Conservation (phyloP, 2,113 vertebrate genomes). For the Engystomops pustulosus region DNA sequence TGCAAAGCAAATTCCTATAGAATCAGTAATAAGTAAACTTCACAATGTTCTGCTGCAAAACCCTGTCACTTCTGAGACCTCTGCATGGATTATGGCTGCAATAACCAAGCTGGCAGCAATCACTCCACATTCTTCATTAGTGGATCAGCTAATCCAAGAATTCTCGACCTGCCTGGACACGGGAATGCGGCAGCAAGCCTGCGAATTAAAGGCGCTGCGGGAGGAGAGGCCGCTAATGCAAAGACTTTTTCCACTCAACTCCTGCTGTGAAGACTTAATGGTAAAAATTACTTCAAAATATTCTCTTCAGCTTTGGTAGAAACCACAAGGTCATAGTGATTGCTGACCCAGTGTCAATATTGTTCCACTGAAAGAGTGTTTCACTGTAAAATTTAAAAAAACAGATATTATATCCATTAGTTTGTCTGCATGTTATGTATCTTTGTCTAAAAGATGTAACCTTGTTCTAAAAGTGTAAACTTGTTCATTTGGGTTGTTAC, state of each 20-base stretch:
- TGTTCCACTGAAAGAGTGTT: too few relatives aligned
- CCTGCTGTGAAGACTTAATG: constrained; percentile 73
- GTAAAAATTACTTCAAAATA: constrained; percentile 63
- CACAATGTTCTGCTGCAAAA: constrained; percentile 76
- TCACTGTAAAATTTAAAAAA: too few relatives aligned
- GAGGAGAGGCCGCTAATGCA: constrained; percentile 78
- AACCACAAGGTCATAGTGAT: neutral
- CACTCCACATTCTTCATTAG: constrained; percentile 65
- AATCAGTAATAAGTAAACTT: constrained; percentile 78
- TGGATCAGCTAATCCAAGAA: constrained; percentile 75
- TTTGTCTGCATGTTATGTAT: too few relatives aligned
- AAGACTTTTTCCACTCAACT: constrained; percentile 73
- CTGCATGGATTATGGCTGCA: constrained; percentile 86
- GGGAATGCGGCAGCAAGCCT: constrained; percentile 83
- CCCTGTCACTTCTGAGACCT: constrained; percentile 83
- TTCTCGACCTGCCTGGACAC: constrained; percentile 84
- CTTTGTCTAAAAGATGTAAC: too few relatives aligned
- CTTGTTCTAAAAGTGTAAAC: too few relatives aligned
- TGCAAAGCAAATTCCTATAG: constrained; percentile 73
- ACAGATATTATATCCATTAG: too few relatives aligned
- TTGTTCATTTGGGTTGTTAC: too few relatives aligned
- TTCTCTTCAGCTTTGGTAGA: neutral
- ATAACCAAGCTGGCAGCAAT: constrained; percentile 82
- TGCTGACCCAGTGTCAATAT: neutral
- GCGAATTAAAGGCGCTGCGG: constrained; percentile 85